Conservation (phyloP, 1,140 invertebrate genomes). For the Drosophila hydei region DNA sequence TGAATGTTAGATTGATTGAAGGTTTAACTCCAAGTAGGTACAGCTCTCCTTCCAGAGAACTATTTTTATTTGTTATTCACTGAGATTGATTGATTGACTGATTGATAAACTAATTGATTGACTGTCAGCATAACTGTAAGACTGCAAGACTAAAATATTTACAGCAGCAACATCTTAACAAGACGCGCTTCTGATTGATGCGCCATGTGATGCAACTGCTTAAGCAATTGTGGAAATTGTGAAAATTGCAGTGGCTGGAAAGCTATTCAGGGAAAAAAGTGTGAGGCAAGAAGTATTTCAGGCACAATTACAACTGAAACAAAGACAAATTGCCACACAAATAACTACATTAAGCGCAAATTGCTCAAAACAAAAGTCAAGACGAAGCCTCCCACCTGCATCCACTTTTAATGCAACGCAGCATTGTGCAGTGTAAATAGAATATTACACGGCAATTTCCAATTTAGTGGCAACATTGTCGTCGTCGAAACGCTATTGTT, state of each 20-base stretch:
- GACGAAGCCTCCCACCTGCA: neutral
- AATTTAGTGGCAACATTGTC: conserved; percentile 1
- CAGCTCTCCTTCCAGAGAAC: too few relatives aligned
- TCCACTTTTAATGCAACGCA: too few relatives aligned
- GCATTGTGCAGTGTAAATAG: too few relatives aligned
- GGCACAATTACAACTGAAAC: conserved; percentile 55
- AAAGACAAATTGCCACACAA: conserved; percentile 32
- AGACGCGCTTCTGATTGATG: too few relatives aligned
- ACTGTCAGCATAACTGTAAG: too few relatives aligned
- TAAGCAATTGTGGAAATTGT: conserved; percentile 22
- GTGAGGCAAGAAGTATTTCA: conserved; percentile 44
- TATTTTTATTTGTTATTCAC: too few relatives aligned
- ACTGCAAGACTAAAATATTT: too few relatives aligned
- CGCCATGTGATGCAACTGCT: neutral
- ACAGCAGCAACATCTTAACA: too few relatives aligned
- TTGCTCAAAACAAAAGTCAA: conserved; percentile 24
- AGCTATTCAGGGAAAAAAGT: conserved; percentile 20
- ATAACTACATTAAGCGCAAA: conserved; percentile 3
- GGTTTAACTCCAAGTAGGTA: too few relatives aligned
- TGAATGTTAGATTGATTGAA: too few relatives aligned
- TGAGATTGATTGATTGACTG: too few relatives aligned
- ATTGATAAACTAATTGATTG: too few relatives aligned
- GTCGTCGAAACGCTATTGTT: conserved; percentile 16
- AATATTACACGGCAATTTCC: conserved; percentile 4
- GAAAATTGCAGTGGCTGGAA: neutral